Conservation (phyloP, 2,113 vertebrate species). For the Chaetodon trifascialis region DNA sequence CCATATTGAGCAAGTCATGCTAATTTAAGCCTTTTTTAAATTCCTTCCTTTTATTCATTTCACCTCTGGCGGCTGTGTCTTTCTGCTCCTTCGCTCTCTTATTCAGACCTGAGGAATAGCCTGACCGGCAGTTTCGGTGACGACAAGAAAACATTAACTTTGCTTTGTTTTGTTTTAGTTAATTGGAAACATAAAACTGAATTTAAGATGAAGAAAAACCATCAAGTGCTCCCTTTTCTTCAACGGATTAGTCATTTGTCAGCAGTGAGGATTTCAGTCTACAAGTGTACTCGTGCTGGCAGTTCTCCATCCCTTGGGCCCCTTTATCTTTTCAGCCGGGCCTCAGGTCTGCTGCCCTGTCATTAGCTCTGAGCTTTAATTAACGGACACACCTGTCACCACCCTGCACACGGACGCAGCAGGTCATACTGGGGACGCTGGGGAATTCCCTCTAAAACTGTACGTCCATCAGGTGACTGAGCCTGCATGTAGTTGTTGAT, state of each 20-base stretch:
- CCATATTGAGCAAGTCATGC: not conserved
- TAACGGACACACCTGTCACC: conserved; percentile 76
- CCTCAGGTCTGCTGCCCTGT: conserved; percentile 60
- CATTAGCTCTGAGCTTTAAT: conserved; percentile 77
- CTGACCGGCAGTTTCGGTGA: not conserved
- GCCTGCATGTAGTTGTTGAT: conserved; percentile 11
- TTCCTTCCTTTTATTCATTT: not conserved
- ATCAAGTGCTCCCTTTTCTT: conserved; percentile 5
- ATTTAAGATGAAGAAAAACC: not conserved
- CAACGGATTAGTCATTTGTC: conserved; percentile 33
- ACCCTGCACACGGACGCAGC: conserved; percentile 38
- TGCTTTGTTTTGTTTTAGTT: not conserved
- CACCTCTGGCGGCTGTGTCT: not conserved
- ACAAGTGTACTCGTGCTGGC: conserved; percentile 13
- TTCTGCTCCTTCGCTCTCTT: not conserved
- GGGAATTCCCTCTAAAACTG: conserved; percentile 60
- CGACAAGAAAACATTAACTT: not conserved
- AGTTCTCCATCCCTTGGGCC: conserved; percentile 42
- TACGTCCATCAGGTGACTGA: conserved; percentile 20
- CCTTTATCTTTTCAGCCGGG: conserved; percentile 44
- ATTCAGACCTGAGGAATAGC: not conserved
- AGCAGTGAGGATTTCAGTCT: conserved; percentile 36
- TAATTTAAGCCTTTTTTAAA: not conserved
- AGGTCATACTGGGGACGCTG: conserved; percentile 54
- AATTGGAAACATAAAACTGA: not conserved